Percentiles rank a stretch among this genome's conserved stretches.
phyloP scores from a whole-genome alignment of 2,797 vertebrate species.

The Vireo griseus region DNA sequence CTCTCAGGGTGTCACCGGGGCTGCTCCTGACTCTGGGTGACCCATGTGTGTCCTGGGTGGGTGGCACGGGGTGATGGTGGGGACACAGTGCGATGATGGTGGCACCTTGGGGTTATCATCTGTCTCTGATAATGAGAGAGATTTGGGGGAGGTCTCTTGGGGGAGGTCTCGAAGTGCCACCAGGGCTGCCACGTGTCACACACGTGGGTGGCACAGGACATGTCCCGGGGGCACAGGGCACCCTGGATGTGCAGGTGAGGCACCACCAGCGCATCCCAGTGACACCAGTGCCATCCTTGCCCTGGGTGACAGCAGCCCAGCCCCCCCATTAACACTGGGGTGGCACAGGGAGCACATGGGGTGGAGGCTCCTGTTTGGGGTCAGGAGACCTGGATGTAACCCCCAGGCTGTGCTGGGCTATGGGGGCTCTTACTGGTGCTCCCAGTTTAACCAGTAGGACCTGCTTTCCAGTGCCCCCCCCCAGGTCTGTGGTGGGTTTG shows the following conservation, averaged over 20 bases:
- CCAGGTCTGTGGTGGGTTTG: background rate
- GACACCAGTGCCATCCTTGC: background rate
- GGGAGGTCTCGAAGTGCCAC: background rate
- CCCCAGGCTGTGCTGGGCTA: background rate
- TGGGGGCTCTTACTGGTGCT: background rate
- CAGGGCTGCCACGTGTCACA: background rate
- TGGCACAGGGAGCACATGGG: background rate
- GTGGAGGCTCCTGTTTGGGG: background rate
- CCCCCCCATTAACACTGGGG: rapidly evolving
- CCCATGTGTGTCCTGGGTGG: background rate
- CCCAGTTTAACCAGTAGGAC: background rate
- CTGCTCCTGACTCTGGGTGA: background rate
- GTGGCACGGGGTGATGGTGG: background rate
- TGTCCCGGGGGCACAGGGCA: background rate
- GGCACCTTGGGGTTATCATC: background rate
- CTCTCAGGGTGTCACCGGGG: rapidly evolving
- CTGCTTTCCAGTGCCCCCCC: background rate
- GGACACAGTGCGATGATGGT: background rate
- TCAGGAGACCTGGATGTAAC: background rate
- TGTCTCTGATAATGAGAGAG: too few relatives aligned
- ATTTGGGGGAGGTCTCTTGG: too few relatives aligned
- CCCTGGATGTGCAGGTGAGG: background rate
- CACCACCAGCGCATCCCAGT: background rate
- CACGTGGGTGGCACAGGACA: background rate
- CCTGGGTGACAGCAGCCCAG: background rate